These are phyloP conservation scores for Kradibia gibbosae DNA, from an alignment of 1,140 invertebrate genomes.

Conservation along the genomic window DNA sequence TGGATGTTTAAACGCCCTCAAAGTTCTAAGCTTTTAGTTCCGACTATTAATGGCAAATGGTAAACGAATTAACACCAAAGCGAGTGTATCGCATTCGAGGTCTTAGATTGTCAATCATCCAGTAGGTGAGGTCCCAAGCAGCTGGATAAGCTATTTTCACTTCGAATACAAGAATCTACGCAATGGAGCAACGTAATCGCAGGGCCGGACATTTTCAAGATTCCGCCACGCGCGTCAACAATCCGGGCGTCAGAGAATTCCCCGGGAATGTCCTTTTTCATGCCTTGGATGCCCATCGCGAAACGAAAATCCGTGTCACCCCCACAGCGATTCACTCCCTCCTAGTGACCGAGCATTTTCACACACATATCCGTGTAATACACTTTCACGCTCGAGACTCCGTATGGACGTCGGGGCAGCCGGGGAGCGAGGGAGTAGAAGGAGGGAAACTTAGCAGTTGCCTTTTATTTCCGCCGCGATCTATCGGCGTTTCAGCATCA, in stretches of 20 bases:
- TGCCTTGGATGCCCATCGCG: not conserved
- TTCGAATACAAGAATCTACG: not conserved
- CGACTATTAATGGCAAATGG: too few relatives aligned
- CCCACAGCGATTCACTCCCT: not conserved
- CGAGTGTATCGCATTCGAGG: too few relatives aligned
- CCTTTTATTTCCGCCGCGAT: conserved; percentile 47
- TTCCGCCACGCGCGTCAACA: not conserved
- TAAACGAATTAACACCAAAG: too few relatives aligned
- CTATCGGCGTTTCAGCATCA: conserved; percentile 46
- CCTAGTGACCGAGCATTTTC: not conserved
- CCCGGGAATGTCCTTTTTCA: not conserved
- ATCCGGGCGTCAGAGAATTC: not conserved
- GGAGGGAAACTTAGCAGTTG: not conserved
- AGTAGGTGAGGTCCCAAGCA: not conserved
- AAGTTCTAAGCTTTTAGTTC: too few relatives aligned
- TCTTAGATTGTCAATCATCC: too few relatives aligned
- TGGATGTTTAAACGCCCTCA: too few relatives aligned
- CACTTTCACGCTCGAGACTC: conserved; percentile 36
- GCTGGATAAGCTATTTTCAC: not conserved
- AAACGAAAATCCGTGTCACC: not conserved
- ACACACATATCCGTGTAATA: conserved; percentile 34
- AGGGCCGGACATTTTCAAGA: not conserved
- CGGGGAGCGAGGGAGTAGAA: not conserved
- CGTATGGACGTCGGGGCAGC: not conserved
- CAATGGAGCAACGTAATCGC: not conserved